Evolutionary conservation across 1,140 invertebrate genomes (phyloP).

Genomic region (Neodiprion virginianus): DNA sequence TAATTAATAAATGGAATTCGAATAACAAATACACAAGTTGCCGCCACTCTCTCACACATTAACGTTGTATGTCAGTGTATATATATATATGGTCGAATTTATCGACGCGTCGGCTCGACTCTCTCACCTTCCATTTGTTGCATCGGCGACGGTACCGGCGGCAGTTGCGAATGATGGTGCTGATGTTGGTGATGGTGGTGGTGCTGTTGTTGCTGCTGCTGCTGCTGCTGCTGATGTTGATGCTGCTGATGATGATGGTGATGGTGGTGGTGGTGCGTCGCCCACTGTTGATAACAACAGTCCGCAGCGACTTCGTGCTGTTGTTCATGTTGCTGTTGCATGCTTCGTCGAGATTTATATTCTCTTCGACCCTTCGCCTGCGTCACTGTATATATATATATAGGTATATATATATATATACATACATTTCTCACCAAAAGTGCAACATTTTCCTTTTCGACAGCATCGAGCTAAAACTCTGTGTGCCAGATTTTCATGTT

Average conservation of each 20-base stretch:
- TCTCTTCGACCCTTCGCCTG: neutral
- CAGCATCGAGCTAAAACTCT: no score
- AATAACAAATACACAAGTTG: no score
- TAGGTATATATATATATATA: no score
- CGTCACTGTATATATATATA: neutral
- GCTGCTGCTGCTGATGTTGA: slow-evolving; percentile 38
- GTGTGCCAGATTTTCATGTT: no score
- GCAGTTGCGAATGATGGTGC: slow-evolving; percentile 34
- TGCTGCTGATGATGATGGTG: slow-evolving; percentile 33
- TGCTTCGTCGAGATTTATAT: slow-evolving; percentile 14
- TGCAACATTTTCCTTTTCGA: no score
- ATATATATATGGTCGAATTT: no score
- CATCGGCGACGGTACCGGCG: slow-evolving; percentile 53
- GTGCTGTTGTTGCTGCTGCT: slow-evolving; percentile 33
- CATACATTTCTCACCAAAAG: no score
- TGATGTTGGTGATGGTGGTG: slow-evolving; percentile 37
- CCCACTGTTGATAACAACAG: slow-evolving; percentile 50
- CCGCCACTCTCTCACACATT: no score
- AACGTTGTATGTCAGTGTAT: no score
- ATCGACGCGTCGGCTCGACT: no score
- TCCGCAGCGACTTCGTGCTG: slow-evolving; percentile 40
- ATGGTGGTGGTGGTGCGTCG: slow-evolving; percentile 14
- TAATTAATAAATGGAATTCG: no score
- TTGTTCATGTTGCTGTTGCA: slow-evolving; percentile 44
- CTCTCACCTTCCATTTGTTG: slow-evolving; percentile 57